Evolutionary conservation across 2,888 invertebrate genomes (phyloP), one percentile per base, ranked within the genome.

Genomic region (Steinernema carpocapsae): DNA sequence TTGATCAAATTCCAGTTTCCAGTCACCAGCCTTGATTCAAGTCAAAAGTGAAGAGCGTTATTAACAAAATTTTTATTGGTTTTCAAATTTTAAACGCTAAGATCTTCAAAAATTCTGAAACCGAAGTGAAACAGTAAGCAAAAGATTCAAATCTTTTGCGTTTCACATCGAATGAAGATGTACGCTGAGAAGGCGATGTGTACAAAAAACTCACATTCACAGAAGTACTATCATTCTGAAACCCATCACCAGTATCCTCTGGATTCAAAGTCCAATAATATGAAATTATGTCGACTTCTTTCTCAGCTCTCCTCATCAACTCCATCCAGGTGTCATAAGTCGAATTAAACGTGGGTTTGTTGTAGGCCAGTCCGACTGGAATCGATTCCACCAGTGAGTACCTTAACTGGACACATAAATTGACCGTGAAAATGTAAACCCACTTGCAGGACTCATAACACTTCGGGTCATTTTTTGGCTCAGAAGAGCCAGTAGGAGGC

Each of bases 371-470:
- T 1, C 56, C 56, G 2, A 56, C 56, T 7, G 56, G 56, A 56
- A 56, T 56, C 24, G 56, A 56, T 56, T 56, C 56, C 24, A 56
- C 56, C 4, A 56, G 26, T 26, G 56, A 56, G 26, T 56, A 56
- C 24, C 56, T 56, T 22, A 24, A 56, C 22, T 12, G 7, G 43
- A 14, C 43, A 7, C 14, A 12, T 14, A 43, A 43, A 12, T 43
- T 43, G 10, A 43, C 14, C 14, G 7, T 43, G 7, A 14, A 43
- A 12, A 12, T 12, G 43, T 43, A 12, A 14, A 56, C 56, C 14
- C 17, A 56, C 56, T 56, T 3, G 56, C 56, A 56, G 26, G 26
- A 26, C 6, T 56, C 26, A 6, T 7, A 12, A 19, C 56, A 56
- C 26, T 56, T 56, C 26, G 56, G 56, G 17, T 56, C 56, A 7